phyloP scores from a whole-genome alignment of 37 sponge, comb jelly and placozoan species.

The Cladorhizidae sp. region DNA sequence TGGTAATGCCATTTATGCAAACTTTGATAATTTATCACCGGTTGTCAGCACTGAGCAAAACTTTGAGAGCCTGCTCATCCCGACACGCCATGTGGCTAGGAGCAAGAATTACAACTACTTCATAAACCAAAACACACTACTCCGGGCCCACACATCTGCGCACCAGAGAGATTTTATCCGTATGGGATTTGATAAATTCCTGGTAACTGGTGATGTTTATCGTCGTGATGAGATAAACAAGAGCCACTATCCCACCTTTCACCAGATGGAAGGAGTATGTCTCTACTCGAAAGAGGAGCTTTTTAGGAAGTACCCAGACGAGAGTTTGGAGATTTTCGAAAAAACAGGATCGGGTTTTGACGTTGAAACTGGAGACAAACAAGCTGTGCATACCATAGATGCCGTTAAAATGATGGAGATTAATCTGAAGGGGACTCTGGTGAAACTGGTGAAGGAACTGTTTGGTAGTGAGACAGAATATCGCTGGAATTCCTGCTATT shows the following conservation, averaged over 20 bases:
- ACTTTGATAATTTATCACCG: constrained; percentile 75
- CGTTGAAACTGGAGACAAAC: constrained; percentile 64
- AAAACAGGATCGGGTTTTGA: not conserved
- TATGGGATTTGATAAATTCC: constrained; percentile 84
- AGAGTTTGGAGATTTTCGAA: constrained; percentile 47
- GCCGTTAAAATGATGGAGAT: constrained; percentile 73
- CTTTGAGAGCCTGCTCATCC: constrained; percentile 84
- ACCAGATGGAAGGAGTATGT: constrained; percentile 97
- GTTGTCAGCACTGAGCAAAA: constrained; percentile 95
- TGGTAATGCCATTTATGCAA: constrained; percentile 76
- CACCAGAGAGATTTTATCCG: constrained; percentile 90
- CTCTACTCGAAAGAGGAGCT: constrained; percentile 79
- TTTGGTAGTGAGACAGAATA: constrained; percentile 74
- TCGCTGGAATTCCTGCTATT: constrained; percentile 73
- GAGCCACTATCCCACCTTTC: constrained; percentile 96
- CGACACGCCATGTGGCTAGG: constrained; percentile 72
- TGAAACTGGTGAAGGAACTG: constrained; percentile 66
- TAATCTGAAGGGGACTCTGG: constrained; percentile 69
- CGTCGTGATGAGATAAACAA: constrained; percentile 91
- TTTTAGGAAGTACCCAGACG: constrained; percentile 16
- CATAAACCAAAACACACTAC: constrained; percentile 59
- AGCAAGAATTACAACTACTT: constrained; percentile 90
- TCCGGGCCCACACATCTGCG: constrained; percentile 93
- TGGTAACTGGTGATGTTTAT: constrained; percentile 96
- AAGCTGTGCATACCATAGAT: constrained; percentile 76